phyloP scores from a whole-genome alignment of 2,113 vertebrate species.

The Oostethus manadensis region DNA sequence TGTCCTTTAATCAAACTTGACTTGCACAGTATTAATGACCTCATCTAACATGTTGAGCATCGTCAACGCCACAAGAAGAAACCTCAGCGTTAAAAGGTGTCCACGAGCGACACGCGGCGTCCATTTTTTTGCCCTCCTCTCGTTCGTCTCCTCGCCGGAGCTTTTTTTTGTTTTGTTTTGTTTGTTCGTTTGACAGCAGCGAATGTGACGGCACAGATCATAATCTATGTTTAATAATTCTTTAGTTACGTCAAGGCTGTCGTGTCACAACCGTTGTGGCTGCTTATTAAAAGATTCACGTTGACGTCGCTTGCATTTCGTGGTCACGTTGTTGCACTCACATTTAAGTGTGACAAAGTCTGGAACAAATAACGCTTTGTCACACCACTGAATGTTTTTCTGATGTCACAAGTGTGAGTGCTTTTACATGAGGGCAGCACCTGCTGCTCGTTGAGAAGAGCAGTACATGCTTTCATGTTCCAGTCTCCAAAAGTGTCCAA shows the following conservation, averaged over 20 bases:
- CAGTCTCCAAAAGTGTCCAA: no score
- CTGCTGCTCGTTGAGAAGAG: no score
- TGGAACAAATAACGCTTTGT: no score
- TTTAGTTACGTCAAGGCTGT: background rate
- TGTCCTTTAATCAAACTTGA: conserved; percentile 58
- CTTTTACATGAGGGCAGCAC: no score
- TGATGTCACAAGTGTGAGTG: no score
- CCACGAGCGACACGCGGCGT: conserved; percentile 36
- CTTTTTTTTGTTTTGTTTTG: background rate
- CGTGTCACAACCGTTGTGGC: conserved; percentile 27
- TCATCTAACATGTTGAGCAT: conserved; percentile 65
- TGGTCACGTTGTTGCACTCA: conserved; percentile 11
- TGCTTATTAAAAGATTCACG: conserved; percentile 39
- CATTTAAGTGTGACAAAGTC: no score
- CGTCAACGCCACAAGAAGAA: conserved; percentile 59
- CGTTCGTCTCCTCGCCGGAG: background rate
- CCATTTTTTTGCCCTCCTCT: background rate
- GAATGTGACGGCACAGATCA: conserved; percentile 28
- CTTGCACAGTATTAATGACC: conserved; percentile 73
- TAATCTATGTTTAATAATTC: conserved; percentile 10
- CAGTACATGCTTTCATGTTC: no score
- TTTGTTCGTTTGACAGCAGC: conserved; percentile 6
- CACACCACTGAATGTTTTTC: no score
- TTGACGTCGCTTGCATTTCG: conserved; percentile 29
- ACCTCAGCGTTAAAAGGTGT: conserved; percentile 60